Evolutionary conservation across 2,113 vertebrate genomes (phyloP), one percentile per base, ranked within the genome.

Genomic region (Erpornis zantholeuca): DNA sequence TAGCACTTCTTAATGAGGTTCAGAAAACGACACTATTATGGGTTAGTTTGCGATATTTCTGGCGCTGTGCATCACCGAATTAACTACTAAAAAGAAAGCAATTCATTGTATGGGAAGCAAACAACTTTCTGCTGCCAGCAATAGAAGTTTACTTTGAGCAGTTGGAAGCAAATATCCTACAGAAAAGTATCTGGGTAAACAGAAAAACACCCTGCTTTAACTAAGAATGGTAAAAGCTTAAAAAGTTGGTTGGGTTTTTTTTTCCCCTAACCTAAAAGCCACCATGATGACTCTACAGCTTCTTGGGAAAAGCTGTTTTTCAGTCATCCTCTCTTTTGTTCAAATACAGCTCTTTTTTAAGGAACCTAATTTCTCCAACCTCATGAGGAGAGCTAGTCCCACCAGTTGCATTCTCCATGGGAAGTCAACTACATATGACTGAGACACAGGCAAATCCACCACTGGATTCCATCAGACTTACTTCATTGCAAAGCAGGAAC

Each of bases 81-180:
- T 36, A 82, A 96, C 78, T 57, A 86, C n/a, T 75, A 68, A 94
- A 84, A 95, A 92, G 54, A 97, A 93, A 97, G 95, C 59, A 92
- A 79, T 47, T 87, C 94, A 90, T 95, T 84, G 91, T 94, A 96
- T 90, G 63, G 91, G 94, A 96, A 97, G 86, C 68, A 88, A 91
- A 92, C 57, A 40, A 69, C 71, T 61, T 59, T 82, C 88, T 94
- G 77, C 80, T 86, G 94, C 81, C 90, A 64, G 45, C 82, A 94
- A 86, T 63, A 85, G 28, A 96, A 94, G 94, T 94, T 91, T 91
- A 83, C 84, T 94, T 93, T 94, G 52, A 78, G 77, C 47, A 82
- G n/a, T 12, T 91, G 78, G 76, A 91, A 96, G 93, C 63, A 89
- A 94, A 93, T 53, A 83, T 12, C 85, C 56, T 82, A 49, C 69